These are phyloP conservation scores for Cuniculus paca DNA, from an alignment of 2,797 vertebrate genomes.

Conservation along the genomic window DNA sequence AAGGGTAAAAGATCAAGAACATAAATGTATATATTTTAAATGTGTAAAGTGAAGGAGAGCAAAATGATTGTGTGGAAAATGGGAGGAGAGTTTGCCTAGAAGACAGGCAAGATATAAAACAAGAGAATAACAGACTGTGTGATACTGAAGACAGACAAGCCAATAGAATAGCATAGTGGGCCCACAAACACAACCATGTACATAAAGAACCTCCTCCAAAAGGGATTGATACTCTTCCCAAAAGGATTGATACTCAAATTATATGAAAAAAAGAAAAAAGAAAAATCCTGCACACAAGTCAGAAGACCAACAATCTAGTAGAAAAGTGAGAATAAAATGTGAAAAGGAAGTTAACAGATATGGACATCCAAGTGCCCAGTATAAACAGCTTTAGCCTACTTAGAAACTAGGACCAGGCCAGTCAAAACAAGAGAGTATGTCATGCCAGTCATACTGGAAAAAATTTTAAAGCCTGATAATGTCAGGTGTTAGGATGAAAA, in stretches of 20 bases:
- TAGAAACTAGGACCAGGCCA: background rate
- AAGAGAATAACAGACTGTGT: background rate
- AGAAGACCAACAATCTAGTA: background rate
- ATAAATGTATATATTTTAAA: background rate
- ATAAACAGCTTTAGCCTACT: background rate
- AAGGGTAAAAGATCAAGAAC: background rate
- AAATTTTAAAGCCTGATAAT: background rate
- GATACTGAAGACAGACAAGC: background rate
- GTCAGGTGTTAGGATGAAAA: background rate
- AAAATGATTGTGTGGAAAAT: background rate
- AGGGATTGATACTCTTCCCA: too few species aligned
- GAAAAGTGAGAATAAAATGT: background rate
- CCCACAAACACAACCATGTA: background rate
- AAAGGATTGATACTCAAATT: background rate
- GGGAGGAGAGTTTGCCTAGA: background rate
- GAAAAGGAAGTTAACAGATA: slow-evolving; percentile 16
- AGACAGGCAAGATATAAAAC: background rate
- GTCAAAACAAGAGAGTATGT: background rate
- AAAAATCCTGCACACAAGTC: background rate
- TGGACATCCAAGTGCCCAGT: background rate
- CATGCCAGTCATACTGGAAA: background rate
- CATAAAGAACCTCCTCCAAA: background rate
- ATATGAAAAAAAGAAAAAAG: background rate
- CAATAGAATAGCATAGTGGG: background rate
- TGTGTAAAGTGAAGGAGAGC: background rate